Base-by-base conservation (phyloP, 1,140 invertebrate genomes). In the Drosophila setifemur region DNA sequence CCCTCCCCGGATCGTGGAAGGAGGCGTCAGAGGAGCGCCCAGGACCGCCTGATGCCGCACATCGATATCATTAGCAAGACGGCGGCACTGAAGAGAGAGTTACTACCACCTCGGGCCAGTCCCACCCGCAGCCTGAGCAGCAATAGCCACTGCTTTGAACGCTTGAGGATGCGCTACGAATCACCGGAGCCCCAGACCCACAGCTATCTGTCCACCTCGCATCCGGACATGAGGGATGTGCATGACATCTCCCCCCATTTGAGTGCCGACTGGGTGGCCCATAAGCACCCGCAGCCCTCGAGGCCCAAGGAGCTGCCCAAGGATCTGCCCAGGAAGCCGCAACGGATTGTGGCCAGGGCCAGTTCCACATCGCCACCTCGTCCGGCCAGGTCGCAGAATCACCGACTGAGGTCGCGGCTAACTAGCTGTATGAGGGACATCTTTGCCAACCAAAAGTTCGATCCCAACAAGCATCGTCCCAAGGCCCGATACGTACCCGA, bases 21-120 rank as follows among this genome's bases (percentile, higher is more conserved):
- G 19, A 91, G 92, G 8, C 89, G 92, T 2, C 86, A 91, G 4
- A 91, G 92, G 19, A 91, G 92, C 44, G 92, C 92, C 19, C 94
- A 94, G 31, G 94, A 96, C 77, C 92, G 95, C 3, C 93, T 93
- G 39, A 96, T 97, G 95, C 96, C 96, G 0, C 95, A 95, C 77
- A 96, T 97, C 26, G 96, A 97, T 81, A 94, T 97, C 1, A 97
- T 97, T 66, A 96, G 95, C 76, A 96, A 96, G 90, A 93, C 95
- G 16, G 96, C 95, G 0, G 92, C 93, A 3, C 88, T 97, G 28
- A 93, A 95, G 33, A 92, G 92, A 9, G 91, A 92, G 4, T 45
- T 73, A 11, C 47, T 73, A 11, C 14, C 90, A 64, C 44, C 67
- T 57, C 48, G 58, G 90, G 12, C 81, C 90, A 89, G 86, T 71